Percentiles rank a stretch among this genome's conserved stretches.
Evolutionary conservation across 92 coral and sea anemone genomes (phyloP).

Genomic region (Paramuricea clavata): DNA sequence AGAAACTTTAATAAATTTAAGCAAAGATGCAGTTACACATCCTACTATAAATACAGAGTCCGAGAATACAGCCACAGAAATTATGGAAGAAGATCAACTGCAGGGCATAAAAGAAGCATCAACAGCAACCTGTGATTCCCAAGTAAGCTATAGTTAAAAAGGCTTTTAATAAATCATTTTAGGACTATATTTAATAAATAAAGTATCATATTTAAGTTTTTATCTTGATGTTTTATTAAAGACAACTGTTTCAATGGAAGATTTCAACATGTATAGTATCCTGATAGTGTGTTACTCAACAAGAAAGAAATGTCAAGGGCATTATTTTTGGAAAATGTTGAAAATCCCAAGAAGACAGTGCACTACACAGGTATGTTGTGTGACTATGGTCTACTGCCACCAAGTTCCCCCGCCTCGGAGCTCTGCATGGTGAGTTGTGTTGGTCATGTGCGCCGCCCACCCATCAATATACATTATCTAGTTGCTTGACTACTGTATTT

Average conservation of each 20-base stretch:
- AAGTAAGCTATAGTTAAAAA: neutral
- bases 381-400: neutral
- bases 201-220: neutral
- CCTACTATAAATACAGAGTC: neutral
- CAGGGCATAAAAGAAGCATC: neutral
- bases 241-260: neutral
- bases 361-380: neutral
- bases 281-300: neutral
- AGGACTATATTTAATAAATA: neutral
- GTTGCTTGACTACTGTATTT: too few species aligned
- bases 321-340: slow-evolving; percentile 9
- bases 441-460: too few species aligned
- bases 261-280: neutral
- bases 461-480: too few species aligned
- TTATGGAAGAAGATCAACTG: neutral
- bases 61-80: neutral
- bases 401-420: too few species aligned
- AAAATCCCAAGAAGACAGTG: neutral
- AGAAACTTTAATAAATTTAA: neutral
- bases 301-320: neutral
- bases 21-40: neutral
- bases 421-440: too few species aligned
- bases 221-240: neutral
- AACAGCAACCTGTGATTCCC: neutral
- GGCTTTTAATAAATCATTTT: neutral